Evolutionary conservation across 2,797 vertebrate species (phyloP), one percentile per base, ranked within the genome.

Genomic region (Sphenodon punctatus): DNA sequence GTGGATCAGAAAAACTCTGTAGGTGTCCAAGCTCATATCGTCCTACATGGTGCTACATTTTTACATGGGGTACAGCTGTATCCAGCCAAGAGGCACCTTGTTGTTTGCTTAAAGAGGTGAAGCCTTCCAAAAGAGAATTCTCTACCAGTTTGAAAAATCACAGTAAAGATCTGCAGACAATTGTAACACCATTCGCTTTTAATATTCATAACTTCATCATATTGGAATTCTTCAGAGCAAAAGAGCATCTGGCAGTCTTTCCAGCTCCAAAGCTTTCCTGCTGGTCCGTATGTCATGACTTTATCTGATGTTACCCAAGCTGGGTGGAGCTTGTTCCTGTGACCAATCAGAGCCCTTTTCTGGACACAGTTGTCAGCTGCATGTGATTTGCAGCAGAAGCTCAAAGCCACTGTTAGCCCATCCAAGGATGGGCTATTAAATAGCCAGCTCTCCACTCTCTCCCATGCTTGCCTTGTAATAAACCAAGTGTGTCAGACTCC

Each of bases 11-110:
- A 67, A 43, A 14, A 39, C 53, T 56, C 8, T 63, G 30, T 69
- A 88, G 53, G 82, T 93, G 84, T 87, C 90, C 74, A 51, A 75
- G 84, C 78, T 90, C 88, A 8, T 84, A 90, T 88, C 75, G 86
- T 68, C 80, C 72, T 78, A 88, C 92, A 89, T 93, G 95, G 95
- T 96, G 94, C 94, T 95, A 96, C 87, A 60, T 89, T 85, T 81
- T 79, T 53, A 55, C 56, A 67, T 87, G 89, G 84, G 82, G 72
- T 91, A 82, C 46, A n/a, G 68, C 81, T 79, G 75, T 82, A 75
- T 73, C 75, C 73, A 73, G 23, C 59, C 12, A 7, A 80, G 81
- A 89, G 75, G 76, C 14, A 30, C 56, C 68, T 91, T 63, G 53
- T 38, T n/a, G 39, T 38, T 64, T 84, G 87, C 1, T 0, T 41